Evolutionary conservation across 2,888 invertebrate species (phyloP).

Genomic region (Alloplasta piceator): DNA sequence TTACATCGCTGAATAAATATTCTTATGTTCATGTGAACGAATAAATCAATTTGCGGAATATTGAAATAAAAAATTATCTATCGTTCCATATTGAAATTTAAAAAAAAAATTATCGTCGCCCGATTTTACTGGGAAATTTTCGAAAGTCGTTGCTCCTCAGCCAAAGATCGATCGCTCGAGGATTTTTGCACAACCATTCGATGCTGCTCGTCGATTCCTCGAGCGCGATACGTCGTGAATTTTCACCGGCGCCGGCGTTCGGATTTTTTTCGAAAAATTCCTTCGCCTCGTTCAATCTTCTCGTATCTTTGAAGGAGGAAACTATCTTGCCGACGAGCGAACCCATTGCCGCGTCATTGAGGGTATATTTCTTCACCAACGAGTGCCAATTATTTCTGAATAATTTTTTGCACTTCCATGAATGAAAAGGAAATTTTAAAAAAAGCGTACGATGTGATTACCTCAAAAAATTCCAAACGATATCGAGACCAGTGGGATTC

Average conservation of each 20-base stretch:
- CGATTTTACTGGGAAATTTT: not conserved
- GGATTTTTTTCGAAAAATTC: slow-evolving; percentile 60
- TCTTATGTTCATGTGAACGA: too few species aligned
- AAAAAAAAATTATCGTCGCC: too few species aligned
- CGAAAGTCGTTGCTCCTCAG: slow-evolving; percentile 38
- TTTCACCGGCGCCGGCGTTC: slow-evolving; percentile 59
- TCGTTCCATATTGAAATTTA: too few species aligned
- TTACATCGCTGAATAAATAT: too few species aligned
- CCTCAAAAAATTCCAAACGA: slow-evolving; percentile 70
- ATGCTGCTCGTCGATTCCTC: slow-evolving; percentile 60
- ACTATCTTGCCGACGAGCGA: slow-evolving; percentile 60
- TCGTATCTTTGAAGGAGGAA: slow-evolving; percentile 52
- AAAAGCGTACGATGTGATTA: slow-evolving; percentile 26
- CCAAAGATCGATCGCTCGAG: slow-evolving; percentile 52
- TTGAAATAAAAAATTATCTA: too few species aligned
- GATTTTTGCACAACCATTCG: slow-evolving; percentile 58
- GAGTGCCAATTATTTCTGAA: slow-evolving; percentile 55
- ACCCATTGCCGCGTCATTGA: slow-evolving; percentile 63
- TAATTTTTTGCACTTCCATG: not conserved
- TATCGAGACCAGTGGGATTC: slow-evolving; percentile 66
- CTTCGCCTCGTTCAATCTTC: slow-evolving; percentile 51
- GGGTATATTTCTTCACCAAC: slow-evolving; percentile 59
- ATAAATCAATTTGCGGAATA: too few species aligned
- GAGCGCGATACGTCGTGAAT: slow-evolving; percentile 56
- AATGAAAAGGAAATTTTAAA: not conserved